Evolutionary conservation across 1,140 invertebrate genomes (phyloP), one percentile per base, ranked within the genome.

Genomic region (Brachionus rubens): DNA sequence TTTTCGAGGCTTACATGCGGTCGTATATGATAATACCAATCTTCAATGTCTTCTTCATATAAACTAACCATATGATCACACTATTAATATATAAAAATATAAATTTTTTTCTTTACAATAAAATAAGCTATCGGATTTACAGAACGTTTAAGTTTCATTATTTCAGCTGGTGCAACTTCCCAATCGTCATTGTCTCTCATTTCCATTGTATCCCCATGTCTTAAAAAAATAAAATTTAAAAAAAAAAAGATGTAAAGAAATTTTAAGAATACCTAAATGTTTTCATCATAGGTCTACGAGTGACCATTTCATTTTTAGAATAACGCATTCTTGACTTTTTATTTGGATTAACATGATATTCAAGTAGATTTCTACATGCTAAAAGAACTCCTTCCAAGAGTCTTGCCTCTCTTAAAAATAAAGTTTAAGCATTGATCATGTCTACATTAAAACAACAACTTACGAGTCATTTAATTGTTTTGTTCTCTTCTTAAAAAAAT

Each of bases 41-140:
- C 59, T 65, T 65, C 59, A 24, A 65, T 65, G 43, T 65, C 59
- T 65, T 65, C 59, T 43, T 65, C 59, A 43, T 65, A 41, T 16
- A 65, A 43, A 41, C 40, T 43, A 2, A 65, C 36, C 59, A 65
- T 65, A 3, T 65, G 59, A 43, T 65, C 59, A 24, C 59, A 65
- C 59, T 65, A 26, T 65, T 59, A 19, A 62, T 6, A 1, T 26
- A 62, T 40, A 40, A 21, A 41, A 12, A 62, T n/a, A n/a, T n/a
- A n/a, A n/a, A n/a, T n/a, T n/a, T n/a, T n/a, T n/a, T n/a, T n/a
- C n/a, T n/a, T n/a, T n/a, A n/a, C n/a, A n/a, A n/a, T n/a, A n/a
- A n/a, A n/a, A n/a, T n/a, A n/a, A n/a, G n/a, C n/a, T n/a, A n/a
- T n/a, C n/a, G n/a, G 3, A 46, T 46, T 46, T 43, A 65, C 59